Evolutionary conservation across 2,888 invertebrate genomes (phyloP).

Genomic region (Tachina fera): DNA sequence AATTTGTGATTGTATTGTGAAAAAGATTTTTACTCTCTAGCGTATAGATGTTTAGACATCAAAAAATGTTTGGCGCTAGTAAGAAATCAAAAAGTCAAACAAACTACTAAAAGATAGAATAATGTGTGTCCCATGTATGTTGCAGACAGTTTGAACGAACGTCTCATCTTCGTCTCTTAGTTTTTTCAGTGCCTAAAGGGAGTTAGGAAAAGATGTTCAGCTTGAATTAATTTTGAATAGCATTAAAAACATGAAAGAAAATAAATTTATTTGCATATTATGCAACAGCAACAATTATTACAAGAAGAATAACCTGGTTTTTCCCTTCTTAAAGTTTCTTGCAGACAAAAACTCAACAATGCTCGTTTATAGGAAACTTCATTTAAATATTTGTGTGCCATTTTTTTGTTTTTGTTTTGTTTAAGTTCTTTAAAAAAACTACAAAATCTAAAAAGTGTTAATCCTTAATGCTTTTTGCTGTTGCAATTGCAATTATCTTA

Average conservation of each 20-base stretch:
- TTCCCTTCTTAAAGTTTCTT: not conserved
- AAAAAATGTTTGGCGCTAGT: too few species aligned
- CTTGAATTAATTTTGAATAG: slow-evolving; percentile 24
- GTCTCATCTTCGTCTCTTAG: not conserved
- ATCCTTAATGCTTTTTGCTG: slow-evolving; percentile 20
- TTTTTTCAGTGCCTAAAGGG: not conserved
- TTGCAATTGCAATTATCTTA: slow-evolving; percentile 12
- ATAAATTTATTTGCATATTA: slow-evolving; percentile 32
- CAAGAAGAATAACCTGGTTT: not conserved
- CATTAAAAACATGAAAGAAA: not conserved
- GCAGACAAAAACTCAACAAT: not conserved
- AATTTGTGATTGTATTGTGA: too few species aligned
- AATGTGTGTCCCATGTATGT: too few species aligned
- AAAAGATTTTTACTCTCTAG: too few species aligned
- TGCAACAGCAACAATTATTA: slow-evolving; percentile 33
- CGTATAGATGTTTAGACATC: too few species aligned
- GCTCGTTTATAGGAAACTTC: not conserved
- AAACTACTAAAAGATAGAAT: too few species aligned
- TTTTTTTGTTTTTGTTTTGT: not conserved
- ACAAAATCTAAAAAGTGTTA: slow-evolving; percentile 28
- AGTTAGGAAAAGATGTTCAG: not conserved
- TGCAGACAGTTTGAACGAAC: too few species aligned
- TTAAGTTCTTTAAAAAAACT: slow-evolving; percentile 25
- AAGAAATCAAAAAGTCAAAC: too few species aligned
- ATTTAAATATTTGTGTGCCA: not conserved